Conservation (phyloP, 2,113 vertebrate species). For the Alosa alosa region DNA sequence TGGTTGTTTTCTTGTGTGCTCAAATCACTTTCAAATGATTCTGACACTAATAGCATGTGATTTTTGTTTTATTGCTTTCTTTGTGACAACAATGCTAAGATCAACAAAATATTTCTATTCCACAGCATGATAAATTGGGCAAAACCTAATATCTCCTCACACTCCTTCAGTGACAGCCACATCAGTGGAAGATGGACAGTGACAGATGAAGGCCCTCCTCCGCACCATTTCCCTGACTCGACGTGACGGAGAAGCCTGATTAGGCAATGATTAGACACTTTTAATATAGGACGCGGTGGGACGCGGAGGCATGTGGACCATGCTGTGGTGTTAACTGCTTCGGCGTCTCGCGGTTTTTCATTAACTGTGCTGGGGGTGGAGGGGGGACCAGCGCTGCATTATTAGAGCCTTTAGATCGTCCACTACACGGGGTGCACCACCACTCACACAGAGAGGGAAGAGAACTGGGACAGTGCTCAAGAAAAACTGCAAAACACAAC, state of each 20-base stretch:
- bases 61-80: not conserved
- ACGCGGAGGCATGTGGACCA: constrained; percentile 60
- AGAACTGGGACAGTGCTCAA: constrained; percentile 3
- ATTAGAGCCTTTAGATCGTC: constrained; percentile 68
- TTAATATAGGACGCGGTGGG: constrained; percentile 71
- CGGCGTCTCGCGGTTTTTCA: constrained; percentile 74
- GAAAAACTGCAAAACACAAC: not conserved
- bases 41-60: not conserved
- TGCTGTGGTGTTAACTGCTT: constrained; percentile 61
- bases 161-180: not conserved
- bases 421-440: constrained; percentile 59
- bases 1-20: not conserved
- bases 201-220: constrained; percentile 24
- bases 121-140: not conserved
- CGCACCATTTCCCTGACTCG: not conserved
- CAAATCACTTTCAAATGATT: not conserved
- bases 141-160: not conserved
- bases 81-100: not conserved
- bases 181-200: constrained; percentile 31
- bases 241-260: constrained; percentile 59
- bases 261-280: constrained; percentile 61
- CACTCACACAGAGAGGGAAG: constrained; percentile 47
- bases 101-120: not conserved
- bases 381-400: constrained; percentile 71
- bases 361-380: constrained; percentile 74